Conservation (phyloP, 2,888 invertebrate genomes). For the Saturnia pavonia region DNA sequence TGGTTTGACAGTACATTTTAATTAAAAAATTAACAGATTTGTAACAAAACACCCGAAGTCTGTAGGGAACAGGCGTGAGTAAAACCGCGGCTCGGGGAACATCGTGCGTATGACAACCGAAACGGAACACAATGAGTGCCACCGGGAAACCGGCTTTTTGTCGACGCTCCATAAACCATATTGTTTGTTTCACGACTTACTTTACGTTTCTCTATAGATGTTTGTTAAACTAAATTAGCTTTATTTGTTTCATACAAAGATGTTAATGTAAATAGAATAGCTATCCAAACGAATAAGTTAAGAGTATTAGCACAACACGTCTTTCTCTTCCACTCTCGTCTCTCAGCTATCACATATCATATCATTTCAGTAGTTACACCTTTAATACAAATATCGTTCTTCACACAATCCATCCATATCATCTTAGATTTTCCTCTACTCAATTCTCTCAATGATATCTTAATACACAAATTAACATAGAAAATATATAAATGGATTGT, state of each 20-base stretch:
- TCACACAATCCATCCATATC: too few relatives aligned
- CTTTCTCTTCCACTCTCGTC: too few relatives aligned
- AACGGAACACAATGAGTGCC: not conserved
- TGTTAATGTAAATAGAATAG: too few relatives aligned
- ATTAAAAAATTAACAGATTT: slow-evolving; percentile 1
- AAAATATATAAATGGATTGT: too few relatives aligned
- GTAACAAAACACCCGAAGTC: not conserved
- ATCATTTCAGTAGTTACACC: too few relatives aligned
- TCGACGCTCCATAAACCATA: slow-evolving; percentile 7
- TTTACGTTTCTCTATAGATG: not conserved
- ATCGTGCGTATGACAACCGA: slow-evolving; percentile 2
- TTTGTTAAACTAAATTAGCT: slow-evolving; percentile 1
- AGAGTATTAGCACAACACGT: too few relatives aligned
- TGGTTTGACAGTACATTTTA: not conserved
- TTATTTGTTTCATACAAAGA: not conserved
- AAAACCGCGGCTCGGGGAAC: not conserved
- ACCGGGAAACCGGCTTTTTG: slow-evolving; percentile 1
- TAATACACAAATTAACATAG: too few relatives aligned
- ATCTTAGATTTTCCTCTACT: too few relatives aligned
- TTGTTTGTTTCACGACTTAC: not conserved
- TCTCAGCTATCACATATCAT: too few relatives aligned
- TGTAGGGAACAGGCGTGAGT: not conserved
- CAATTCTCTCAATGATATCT: too few relatives aligned
- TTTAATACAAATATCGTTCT: too few relatives aligned
- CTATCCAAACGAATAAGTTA: too few relatives aligned